Evolutionary conservation across 1,140 invertebrate genomes (phyloP).

Genomic region (Babylonia areolata): DNA sequence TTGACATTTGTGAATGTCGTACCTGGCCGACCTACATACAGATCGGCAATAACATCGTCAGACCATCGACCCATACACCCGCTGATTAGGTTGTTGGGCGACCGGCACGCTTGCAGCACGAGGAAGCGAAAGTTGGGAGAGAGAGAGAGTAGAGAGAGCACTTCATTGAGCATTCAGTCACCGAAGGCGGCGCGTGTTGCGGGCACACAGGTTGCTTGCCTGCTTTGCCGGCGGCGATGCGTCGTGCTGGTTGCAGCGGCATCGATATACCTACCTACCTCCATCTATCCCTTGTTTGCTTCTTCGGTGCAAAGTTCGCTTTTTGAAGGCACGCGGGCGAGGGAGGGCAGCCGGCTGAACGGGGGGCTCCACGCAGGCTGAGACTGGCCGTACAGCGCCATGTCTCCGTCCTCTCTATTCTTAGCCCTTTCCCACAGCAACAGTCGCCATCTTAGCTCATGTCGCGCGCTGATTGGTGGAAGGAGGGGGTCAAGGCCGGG

Average conservation of each 20-base stretch:
- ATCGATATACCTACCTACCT: no score
- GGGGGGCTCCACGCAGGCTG: conserved; percentile 15
- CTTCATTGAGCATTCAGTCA: no score
- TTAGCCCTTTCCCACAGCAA: conserved; percentile 53
- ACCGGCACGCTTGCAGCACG: not conserved
- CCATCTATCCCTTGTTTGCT: not conserved
- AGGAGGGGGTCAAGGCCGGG: conserved; percentile 41
- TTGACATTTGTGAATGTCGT: not conserved
- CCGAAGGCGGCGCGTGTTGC: no score
- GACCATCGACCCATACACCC: not conserved
- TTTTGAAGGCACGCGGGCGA: not conserved
- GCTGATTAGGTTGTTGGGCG: not conserved
- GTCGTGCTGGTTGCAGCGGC: no score
- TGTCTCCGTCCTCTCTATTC: conserved; percentile 44
- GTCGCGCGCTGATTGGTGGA: conserved; percentile 44
- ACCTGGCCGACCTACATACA: conserved; percentile 6
- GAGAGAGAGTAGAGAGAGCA: no score
- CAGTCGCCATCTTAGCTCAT: conserved; percentile 47
- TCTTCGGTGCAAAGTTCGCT: conserved; percentile 28
- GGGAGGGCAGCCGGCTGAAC: not conserved
- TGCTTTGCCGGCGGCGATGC: not conserved
- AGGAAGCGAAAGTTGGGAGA: not conserved
- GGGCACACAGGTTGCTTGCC: no score
- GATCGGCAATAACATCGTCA: no score
- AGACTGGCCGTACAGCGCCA: conserved; percentile 29